Percentiles rank a stretch among this genome's conserved stretches.
phyloP scores from a whole-genome alignment of 2,113 vertebrate genomes.

The Salvator merianae region DNA sequence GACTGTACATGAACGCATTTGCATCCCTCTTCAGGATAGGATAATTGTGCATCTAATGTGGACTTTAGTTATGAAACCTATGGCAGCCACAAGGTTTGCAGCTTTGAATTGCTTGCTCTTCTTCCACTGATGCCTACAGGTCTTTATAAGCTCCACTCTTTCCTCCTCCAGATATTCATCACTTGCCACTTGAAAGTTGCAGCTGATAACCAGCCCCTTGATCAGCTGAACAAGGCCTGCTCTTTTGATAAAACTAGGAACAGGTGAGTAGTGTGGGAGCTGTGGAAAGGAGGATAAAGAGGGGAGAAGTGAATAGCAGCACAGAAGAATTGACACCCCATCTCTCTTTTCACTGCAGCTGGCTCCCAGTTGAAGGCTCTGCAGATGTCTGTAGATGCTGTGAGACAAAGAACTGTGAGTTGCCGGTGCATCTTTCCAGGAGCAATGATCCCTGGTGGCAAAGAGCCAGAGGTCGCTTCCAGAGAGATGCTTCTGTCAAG shows the following conservation, averaged over 20 bases:
- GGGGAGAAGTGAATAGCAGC: background rate
- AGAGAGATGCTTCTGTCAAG: background rate
- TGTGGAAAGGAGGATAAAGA: too few species aligned
- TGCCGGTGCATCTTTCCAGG: rapidly evolving
- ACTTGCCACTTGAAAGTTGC: slow-evolving; percentile 63
- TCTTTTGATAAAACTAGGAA: slow-evolving; percentile 58
- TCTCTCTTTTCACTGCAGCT: slow-evolving; percentile 15
- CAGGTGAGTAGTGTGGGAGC: background rate
- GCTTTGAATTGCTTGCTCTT: background rate
- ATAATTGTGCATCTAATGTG: too few species aligned
- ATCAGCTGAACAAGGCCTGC: slow-evolving; percentile 57
- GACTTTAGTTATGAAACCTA: too few species aligned
- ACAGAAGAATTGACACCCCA: background rate
- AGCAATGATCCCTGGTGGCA: background rate
- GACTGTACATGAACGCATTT: too few species aligned
- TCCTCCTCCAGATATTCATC: slow-evolving; percentile 40
- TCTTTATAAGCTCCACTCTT: too few species aligned
- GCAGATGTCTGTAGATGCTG: slow-evolving; percentile 62
- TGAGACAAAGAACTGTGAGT: slow-evolving; percentile 22
- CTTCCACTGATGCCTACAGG: too few species aligned
- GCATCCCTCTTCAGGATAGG: too few species aligned
- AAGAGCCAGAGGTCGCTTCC: slow-evolving; percentile 34
- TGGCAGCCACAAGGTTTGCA: too few species aligned
- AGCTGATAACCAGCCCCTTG: slow-evolving; percentile 27
- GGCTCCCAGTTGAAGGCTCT: slow-evolving; percentile 52